Evolutionary conservation across 2,113 vertebrate genomes (phyloP).

Genomic region (Cryptotis parvus): DNA sequence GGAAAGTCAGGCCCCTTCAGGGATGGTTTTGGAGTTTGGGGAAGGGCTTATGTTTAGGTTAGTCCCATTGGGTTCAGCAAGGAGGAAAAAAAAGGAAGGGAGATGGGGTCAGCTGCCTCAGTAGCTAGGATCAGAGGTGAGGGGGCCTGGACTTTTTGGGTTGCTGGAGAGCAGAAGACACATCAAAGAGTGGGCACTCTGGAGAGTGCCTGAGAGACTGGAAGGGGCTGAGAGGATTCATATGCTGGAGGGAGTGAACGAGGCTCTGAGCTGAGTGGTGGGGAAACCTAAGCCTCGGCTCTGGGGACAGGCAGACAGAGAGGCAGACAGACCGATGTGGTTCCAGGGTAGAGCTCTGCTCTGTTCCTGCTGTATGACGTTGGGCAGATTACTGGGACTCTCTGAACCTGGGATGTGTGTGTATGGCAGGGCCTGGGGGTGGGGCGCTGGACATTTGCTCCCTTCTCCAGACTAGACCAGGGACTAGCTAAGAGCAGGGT

Average conservation of each 20-base stretch:
- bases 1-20: background rate
- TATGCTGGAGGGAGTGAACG: too few species aligned
- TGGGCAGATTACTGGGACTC: background rate
- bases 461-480: background rate
- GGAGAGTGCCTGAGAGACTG: background rate
- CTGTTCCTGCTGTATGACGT: background rate
- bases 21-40: background rate
- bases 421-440: too few species aligned
- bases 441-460: accelerated
- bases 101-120: background rate
- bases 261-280: background rate
- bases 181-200: accelerated
- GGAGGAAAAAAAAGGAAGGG: background rate
- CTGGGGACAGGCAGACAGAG: background rate
- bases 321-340: background rate
- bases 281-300: background rate
- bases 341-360: background rate
- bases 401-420: background rate
- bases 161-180: background rate
- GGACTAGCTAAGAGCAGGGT: background rate
- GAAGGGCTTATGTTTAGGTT: background rate
- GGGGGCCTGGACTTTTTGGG: background rate
- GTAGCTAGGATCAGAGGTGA: background rate
- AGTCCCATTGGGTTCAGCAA: background rate
- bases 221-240: background rate